Percentiles rank a stretch among this genome's conserved stretches.
Conservation (phyloP, 2,113 vertebrate species). For the Psephotus haematonotus region DNA sequence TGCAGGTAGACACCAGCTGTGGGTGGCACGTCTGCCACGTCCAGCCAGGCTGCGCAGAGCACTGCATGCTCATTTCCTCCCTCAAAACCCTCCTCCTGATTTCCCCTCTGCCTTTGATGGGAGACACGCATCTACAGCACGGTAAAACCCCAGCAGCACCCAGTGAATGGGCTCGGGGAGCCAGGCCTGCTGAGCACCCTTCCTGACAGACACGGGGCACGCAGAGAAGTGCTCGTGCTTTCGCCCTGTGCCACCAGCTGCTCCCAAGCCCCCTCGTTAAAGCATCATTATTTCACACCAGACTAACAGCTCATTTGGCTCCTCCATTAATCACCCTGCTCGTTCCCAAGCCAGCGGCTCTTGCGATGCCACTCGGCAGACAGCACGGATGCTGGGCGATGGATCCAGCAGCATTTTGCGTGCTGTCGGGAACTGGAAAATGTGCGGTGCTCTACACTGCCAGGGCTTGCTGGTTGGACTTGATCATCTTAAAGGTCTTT, state of each 20-base stretch:
- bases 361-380: background rate
- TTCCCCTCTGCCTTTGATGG: background rate
- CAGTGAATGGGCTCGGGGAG: background rate
- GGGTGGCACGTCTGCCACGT: fast-evolving
- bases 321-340: conserved; percentile 28
- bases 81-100: background rate
- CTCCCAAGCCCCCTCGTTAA: background rate
- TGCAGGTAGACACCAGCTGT: background rate
- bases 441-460: fast-evolving
- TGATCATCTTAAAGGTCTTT: background rate
- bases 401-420: background rate
- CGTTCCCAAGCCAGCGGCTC: background rate
- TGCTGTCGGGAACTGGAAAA: background rate
- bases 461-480: background rate
- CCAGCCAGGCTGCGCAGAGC: background rate
- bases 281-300: background rate
- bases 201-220: background rate
- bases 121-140: background rate
- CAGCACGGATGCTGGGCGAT: background rate
- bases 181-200: background rate
- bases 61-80: background rate
- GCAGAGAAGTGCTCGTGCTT: background rate
- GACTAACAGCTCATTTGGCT: background rate
- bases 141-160: background rate
- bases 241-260: background rate